Evolutionary conservation across 1,140 invertebrate species (phyloP).

Genomic region (Atopsyche davidsoni): DNA sequence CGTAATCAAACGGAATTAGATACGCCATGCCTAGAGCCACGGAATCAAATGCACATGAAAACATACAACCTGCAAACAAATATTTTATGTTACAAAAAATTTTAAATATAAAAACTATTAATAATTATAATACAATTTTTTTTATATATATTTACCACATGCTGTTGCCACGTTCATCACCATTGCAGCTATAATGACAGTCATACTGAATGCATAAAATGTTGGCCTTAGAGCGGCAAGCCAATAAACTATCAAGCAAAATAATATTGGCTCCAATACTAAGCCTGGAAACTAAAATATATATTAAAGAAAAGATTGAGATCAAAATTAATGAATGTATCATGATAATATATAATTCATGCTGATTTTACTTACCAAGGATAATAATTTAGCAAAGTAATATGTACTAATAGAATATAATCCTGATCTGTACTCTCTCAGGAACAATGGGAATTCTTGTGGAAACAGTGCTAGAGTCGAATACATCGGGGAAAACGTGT

Average conservation of each 20-base stretch:
- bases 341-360: conserved; percentile 4
- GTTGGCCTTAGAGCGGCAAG: conserved; percentile 63
- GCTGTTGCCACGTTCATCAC: conserved; percentile 79
- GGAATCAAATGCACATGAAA: conserved; percentile 75
- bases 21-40: conserved; percentile 74
- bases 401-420: conserved; percentile 68
- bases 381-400: conserved; percentile 67
- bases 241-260: conserved; percentile 72
- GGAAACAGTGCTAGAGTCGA: conserved; percentile 73
- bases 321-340: conserved; percentile 1
- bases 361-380: conserved; percentile 57
- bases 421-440: conserved; percentile 70
- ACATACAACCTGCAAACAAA: conserved; percentile 66
- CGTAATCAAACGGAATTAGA: conserved; percentile 80
- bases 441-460: conserved; percentile 68
- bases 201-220: conserved; percentile 61
- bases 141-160: conserved; percentile 56
- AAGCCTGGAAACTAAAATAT: conserved; percentile 65
- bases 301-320: background rate
- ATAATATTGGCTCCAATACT: conserved; percentile 69
- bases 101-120: conserved; percentile 14
- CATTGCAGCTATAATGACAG: conserved; percentile 59
- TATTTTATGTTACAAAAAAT: conserved; percentile 10
- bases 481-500: conserved; percentile 83
- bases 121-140: conserved; percentile 10